These are phyloP conservation scores for Lacerta viridis DNA, from an alignment of 2,797 vertebrate genomes.

Conservation along the genomic window DNA sequence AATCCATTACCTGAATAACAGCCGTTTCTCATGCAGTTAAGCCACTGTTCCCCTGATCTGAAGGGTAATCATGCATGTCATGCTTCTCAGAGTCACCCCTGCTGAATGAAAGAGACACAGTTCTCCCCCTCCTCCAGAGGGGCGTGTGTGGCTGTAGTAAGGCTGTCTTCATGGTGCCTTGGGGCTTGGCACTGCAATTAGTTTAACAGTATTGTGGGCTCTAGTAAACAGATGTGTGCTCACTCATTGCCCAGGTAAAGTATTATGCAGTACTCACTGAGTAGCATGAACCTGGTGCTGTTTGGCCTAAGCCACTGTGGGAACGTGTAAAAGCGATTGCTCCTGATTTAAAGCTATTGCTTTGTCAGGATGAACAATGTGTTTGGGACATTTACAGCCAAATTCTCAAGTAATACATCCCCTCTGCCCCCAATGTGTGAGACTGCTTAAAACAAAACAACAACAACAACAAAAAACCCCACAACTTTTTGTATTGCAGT, in stretches of 20 bases:
- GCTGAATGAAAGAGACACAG: slow-evolving; percentile 34
- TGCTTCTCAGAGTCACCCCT: slow-evolving; percentile 65
- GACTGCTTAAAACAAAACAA: neutral
- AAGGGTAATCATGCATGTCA: slow-evolving; percentile 73
- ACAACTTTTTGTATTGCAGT: neutral
- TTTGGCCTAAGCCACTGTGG: neutral
- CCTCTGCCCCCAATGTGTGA: neutral
- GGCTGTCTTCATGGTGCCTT: slow-evolving; percentile 6
- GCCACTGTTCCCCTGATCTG: slow-evolving; percentile 70
- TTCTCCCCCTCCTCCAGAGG: slow-evolving; percentile 26
- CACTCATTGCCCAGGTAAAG: fast-evolving
- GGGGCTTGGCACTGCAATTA: neutral
- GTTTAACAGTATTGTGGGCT: fast-evolving
- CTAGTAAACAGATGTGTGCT: fast-evolving
- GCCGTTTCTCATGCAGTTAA: slow-evolving; percentile 70
- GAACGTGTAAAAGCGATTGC: neutral
- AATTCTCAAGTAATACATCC: neutral
- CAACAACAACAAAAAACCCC: too few species aligned
- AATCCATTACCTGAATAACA: slow-evolving; percentile 79
- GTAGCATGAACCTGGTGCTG: neutral
- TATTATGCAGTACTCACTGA: neutral
- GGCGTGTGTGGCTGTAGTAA: neutral
- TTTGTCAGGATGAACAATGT: neutral
- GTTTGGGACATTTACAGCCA: neutral
- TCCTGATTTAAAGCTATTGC: neutral